Base-by-base conservation (phyloP, 2,888 invertebrate genomes). In the Andrena minutula region DNA sequence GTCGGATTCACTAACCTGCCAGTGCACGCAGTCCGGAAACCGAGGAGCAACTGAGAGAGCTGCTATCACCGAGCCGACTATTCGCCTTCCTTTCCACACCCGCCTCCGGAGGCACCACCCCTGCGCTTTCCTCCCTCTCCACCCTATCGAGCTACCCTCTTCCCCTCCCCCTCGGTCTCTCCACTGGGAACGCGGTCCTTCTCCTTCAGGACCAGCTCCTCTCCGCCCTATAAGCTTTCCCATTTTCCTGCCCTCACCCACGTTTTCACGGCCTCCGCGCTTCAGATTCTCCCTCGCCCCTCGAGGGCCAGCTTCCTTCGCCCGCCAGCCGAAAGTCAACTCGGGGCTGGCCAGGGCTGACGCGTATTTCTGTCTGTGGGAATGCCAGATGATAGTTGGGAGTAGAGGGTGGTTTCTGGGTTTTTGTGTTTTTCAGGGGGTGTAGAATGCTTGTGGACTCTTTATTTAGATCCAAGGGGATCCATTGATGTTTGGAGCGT, bases 1-100 rank as follows among this genome's bases (percentile, higher is more conserved):
- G 75, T 84, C 69, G 86, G 84, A 90, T 86, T 86, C 86, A 92
- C 92, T 89, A 89, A 92, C 90, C 91, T 91, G 90, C 87, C 88
- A 84, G 91, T 91, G 91, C 91, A 92, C 89, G 90, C 90, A 90
- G 92, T 93, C 92, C 93, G 92, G 92, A 92, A 93, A 92, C 92
- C 90, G 90, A 91, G 92, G 90, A 91, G 90, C 91, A 90, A 92
- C 92, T 92, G 93, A 91, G 91, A 92, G 90, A 85, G 87, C 86
- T 83, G 88, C 83, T 79, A 84, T 84, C 89, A 84, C 66, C 86
- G 86, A 86, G 76, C 76, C 87, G 79, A 84, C 83, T 84, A 82
- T 83, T 80, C 79, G 76, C 90, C 86, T 85, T 86, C 90, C 86
- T 87, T 89, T 82, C 86, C 83, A 83, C 80, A 85, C 75, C 75